These are phyloP conservation scores for Pagetopsis macropterus DNA, from an alignment of 2,797 vertebrate genomes.

Conservation along the genomic window DNA sequence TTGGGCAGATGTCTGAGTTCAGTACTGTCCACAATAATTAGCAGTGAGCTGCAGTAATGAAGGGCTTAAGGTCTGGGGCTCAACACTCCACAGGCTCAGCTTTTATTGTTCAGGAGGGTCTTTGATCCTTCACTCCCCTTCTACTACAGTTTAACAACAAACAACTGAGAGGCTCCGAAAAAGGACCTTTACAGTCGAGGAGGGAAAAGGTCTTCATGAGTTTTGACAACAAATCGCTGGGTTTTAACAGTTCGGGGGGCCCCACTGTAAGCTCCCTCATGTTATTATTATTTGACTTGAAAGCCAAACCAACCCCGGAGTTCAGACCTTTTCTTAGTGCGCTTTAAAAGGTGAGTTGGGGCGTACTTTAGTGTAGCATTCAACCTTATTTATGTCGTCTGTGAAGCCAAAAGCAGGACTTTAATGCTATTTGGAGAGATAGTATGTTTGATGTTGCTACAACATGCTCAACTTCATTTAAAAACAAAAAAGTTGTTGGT, in stretches of 20 bases:
- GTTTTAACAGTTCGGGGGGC: conserved; percentile 13
- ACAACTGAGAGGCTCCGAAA: conserved; percentile 39
- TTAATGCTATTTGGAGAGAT: conserved; percentile 1
- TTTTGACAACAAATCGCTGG: conserved; percentile 33
- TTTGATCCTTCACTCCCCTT: conserved; percentile 63
- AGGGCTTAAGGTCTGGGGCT: conserved; percentile 74
- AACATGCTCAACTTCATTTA: conserved; percentile 3
- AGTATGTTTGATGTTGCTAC: conserved; percentile 4
- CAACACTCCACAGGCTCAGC: conserved; percentile 61
- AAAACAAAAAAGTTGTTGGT: conserved; percentile 6
- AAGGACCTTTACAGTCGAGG: conserved; percentile 31
- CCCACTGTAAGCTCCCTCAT: neutral
- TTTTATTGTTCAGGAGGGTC: conserved; percentile 69
- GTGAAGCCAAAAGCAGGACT: conserved; percentile 6
- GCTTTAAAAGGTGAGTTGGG: neutral
- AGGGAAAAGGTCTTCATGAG: conserved; percentile 19
- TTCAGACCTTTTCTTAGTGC: neutral
- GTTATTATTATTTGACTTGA: conserved; percentile 31
- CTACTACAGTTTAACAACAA: conserved; percentile 56
- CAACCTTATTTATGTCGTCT: neutral
- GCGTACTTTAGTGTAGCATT: conserved; percentile 25
- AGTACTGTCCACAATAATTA: conserved; percentile 71
- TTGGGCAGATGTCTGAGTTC: conserved; percentile 30
- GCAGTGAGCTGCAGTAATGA: conserved; percentile 73
- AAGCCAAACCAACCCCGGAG: conserved; percentile 20